Conservation (phyloP, 1,140 invertebrate genomes). For the Scaptomyza graminum region DNA sequence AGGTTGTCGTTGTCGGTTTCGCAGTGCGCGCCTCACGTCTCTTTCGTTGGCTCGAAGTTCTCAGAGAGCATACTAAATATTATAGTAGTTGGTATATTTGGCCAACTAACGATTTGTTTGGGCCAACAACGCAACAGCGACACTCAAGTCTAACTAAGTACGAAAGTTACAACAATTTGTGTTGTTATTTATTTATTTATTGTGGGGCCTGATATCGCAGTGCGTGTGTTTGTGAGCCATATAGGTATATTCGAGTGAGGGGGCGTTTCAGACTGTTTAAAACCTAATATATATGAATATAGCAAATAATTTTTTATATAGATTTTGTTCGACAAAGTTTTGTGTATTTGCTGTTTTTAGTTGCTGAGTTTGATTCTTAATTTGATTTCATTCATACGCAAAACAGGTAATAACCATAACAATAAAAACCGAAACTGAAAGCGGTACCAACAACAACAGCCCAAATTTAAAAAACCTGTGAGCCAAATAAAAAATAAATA, state of each 20-base stretch:
- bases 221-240: conserved; percentile 19
- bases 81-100: conserved; percentile 38
- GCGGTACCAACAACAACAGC: conserved; percentile 12
- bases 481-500: conserved; percentile 26
- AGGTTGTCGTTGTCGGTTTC: conserved; percentile 36
- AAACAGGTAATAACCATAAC: conserved; percentile 31
- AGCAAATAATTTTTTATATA: conserved; percentile 5
- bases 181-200: conserved; percentile 39
- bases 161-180: conserved; percentile 45
- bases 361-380: conserved; percentile 17
- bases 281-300: background rate
- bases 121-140: conserved; percentile 1
- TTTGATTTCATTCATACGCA: conserved; percentile 44
- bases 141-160: conserved; percentile 59
- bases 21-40: conserved; percentile 23
- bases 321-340: background rate
- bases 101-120: conserved; percentile 63
- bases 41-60: conserved; percentile 30
- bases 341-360: conserved; percentile 7
- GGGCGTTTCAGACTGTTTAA: conserved; percentile 13
- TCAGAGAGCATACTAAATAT: background rate
- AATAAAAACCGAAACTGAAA: conserved; percentile 39
- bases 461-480: conserved; percentile 29
- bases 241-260: background rate
- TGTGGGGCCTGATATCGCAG: conserved; percentile 35